A percentile compares a stretch with the other conserved stretches of the same genome.
These are phyloP conservation scores for Prochilodus magdalenae DNA, from an alignment of 2,113 vertebrate genomes.

Conservation along the genomic window DNA sequence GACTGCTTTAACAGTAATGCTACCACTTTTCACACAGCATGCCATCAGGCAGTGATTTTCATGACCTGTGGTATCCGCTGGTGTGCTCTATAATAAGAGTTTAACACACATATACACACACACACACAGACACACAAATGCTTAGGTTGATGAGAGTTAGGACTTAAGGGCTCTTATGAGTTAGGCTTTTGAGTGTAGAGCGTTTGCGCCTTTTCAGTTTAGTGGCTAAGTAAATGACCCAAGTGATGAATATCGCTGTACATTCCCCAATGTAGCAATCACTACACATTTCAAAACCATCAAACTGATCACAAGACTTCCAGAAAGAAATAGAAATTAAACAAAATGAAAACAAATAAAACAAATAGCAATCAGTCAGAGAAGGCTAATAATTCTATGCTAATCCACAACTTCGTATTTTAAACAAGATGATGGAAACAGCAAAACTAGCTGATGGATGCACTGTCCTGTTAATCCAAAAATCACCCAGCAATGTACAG, in stretches of 20 bases:
- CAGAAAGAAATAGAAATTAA: too few relatives aligned
- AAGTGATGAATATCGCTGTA: background rate
- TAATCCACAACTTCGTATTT: background rate
- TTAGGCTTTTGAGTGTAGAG: constrained; percentile 4
- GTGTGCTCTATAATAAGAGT: background rate
- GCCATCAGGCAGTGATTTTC: constrained; percentile 23
- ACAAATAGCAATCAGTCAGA: background rate
- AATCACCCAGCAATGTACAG: background rate
- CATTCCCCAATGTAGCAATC: background rate
- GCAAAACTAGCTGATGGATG: too few relatives aligned
- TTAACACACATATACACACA: background rate
- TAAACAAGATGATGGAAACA: background rate
- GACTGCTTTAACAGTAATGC: constrained; percentile 21
- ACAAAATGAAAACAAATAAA: background rate
- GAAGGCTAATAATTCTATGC: background rate
- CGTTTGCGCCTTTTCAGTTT: constrained; percentile 16
- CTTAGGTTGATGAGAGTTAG: background rate
- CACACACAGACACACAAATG: constrained; percentile 11
- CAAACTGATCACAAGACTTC: background rate
- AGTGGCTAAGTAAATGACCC: background rate
- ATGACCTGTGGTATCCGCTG: constrained; percentile 10
- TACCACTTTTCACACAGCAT: constrained; percentile 41
- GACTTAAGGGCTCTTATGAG: constrained; percentile 7
- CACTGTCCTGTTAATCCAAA: background rate
- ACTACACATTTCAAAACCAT: background rate